Percentiles rank a stretch among this genome's conserved stretches.
Evolutionary conservation across 2,113 vertebrate species (phyloP).

Genomic region (Melospiza melodia): DNA sequence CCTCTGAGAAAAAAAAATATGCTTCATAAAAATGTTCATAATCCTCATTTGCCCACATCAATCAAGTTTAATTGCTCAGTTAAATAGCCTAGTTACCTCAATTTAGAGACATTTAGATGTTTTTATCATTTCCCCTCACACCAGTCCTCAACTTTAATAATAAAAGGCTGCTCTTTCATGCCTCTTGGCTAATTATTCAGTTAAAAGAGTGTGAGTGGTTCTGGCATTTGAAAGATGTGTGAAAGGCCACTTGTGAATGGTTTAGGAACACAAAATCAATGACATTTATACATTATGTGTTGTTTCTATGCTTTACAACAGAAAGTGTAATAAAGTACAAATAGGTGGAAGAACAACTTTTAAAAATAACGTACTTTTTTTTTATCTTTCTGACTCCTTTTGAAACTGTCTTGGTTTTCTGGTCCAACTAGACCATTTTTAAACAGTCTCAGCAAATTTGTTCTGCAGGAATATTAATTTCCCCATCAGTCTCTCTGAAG

Average conservation of each 20-base stretch:
- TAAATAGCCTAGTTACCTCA: slow-evolving; percentile 60
- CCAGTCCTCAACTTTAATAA: slow-evolving; percentile 49
- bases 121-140: slow-evolving; percentile 40
- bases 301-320: slow-evolving; percentile 1
- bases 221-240: slow-evolving; percentile 62
- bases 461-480: neutral
- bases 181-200: slow-evolving; percentile 69
- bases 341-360: neutral
- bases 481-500: neutral
- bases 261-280: slow-evolving; percentile 46
- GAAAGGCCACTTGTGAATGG: slow-evolving; percentile 50
- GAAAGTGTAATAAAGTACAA: neutral
- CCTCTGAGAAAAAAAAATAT: neutral
- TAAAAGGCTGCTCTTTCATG: slow-evolving; percentile 29
- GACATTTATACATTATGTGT: slow-evolving; percentile 48
- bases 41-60: slow-evolving; percentile 13
- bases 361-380: neutral
- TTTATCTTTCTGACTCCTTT: neutral
- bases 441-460: neutral
- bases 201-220: slow-evolving; percentile 50
- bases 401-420: neutral
- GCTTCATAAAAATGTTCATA: slow-evolving; percentile 27
- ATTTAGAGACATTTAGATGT: slow-evolving; percentile 16
- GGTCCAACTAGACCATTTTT: neutral
- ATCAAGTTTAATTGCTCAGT: slow-evolving; percentile 69